These are phyloP conservation scores for Pseudomyrmex cubaensis DNA, from an alignment of 1,140 invertebrate species.

Conservation along the genomic window DNA sequence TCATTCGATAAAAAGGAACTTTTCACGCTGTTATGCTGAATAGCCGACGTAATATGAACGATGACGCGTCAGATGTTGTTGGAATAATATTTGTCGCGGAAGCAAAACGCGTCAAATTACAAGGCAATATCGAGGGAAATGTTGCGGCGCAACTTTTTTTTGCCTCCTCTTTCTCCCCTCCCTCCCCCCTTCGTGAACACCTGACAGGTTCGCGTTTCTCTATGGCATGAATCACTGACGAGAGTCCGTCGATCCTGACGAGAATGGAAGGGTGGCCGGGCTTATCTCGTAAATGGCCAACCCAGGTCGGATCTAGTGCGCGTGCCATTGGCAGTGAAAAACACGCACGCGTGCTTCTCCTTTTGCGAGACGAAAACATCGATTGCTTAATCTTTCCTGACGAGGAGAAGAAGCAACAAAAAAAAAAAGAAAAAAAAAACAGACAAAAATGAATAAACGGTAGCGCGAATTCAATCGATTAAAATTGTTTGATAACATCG, in stretches of 20 bases:
- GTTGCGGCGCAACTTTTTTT: conserved; percentile 18
- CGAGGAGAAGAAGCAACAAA: conserved; percentile 55
- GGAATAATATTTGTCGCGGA: conserved; percentile 45
- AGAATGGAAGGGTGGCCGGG: conserved; percentile 40
- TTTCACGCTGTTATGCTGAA: neutral
- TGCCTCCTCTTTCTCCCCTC: neutral
- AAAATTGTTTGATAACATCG: conserved; percentile 21
- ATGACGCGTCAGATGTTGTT: conserved; percentile 26
- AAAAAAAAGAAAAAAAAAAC: conserved; percentile 60
- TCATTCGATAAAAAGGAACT: conserved; percentile 9
- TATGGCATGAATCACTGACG: conserved; percentile 61
- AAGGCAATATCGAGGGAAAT: conserved; percentile 36
- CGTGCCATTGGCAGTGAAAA: conserved; percentile 84
- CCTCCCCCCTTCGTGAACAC: neutral
- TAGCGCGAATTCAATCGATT: conserved; percentile 58
- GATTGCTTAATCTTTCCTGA: conserved; percentile 82
- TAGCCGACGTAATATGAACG: neutral
- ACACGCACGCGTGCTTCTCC: conserved; percentile 82
- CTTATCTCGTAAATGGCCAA: conserved; percentile 68
- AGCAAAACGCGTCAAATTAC: conserved; percentile 44
- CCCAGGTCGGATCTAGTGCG: conserved; percentile 63
- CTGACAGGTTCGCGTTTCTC: conserved; percentile 42
- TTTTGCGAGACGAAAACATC: conserved; percentile 81
- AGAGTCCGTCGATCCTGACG: conserved; percentile 24
- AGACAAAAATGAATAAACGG: neutral